Evolutionary conservation across 2,797 vertebrate genomes (phyloP).

Genomic region (Semaprochilodus insignis): DNA sequence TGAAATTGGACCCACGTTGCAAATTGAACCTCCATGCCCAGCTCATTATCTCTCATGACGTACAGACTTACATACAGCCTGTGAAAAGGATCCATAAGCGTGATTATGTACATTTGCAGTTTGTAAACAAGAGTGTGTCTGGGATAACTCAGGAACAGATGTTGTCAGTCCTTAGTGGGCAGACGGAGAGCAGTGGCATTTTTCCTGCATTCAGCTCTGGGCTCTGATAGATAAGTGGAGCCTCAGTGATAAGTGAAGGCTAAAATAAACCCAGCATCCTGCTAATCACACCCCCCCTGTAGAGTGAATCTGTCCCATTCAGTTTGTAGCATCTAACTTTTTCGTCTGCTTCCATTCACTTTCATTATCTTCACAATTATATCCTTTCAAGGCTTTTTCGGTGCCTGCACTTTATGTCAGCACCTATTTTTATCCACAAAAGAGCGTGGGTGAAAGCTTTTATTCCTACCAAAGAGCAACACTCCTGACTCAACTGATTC

Average conservation of each 20-base stretch:
- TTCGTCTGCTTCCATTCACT: neutral
- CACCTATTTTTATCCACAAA: neutral
- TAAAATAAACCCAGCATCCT: slow-evolving; percentile 28
- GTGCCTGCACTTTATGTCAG: neutral
- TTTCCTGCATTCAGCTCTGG: neutral
- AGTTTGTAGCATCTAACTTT: neutral
- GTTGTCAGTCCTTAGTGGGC: slow-evolving; percentile 48
- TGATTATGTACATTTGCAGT: neutral
- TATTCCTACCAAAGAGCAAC: neutral
- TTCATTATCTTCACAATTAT: neutral
- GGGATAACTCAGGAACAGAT: slow-evolving; percentile 61
- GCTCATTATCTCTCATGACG: slow-evolving; percentile 9
- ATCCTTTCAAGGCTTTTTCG: neutral
- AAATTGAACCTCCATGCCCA: slow-evolving; percentile 47
- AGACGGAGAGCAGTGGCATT: slow-evolving; percentile 8
- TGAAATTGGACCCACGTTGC: slow-evolving; percentile 52
- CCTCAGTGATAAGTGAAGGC: neutral
- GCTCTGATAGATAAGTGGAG: slow-evolving; percentile 9
- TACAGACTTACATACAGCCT: neutral
- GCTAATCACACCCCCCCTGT: too few species aligned
- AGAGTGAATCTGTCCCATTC: neutral
- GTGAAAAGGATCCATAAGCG: neutral
- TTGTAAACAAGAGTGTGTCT: neutral
- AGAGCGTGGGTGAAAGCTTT: neutral
- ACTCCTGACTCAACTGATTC: neutral